Conservation (phyloP, 2,888 invertebrate species). For the Mimumesa dahlbomi region DNA sequence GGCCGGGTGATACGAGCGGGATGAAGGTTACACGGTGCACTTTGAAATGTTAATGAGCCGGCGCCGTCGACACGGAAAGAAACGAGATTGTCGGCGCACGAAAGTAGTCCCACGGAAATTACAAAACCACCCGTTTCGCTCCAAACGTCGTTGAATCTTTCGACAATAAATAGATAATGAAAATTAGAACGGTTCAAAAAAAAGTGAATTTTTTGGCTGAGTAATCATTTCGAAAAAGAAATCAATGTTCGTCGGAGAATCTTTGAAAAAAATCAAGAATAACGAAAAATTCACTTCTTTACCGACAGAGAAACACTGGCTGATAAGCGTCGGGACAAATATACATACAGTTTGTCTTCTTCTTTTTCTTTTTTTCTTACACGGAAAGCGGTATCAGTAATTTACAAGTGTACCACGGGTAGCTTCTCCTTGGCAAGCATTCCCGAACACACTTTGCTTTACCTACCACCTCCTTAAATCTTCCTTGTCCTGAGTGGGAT, state of each 20-base stretch:
- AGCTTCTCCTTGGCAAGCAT: slow-evolving; percentile 40
- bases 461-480: slow-evolving; percentile 25
- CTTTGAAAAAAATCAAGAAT: too few relatives aligned
- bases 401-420: not conserved
- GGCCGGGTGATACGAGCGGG: not conserved
- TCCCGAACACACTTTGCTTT: slow-evolving; percentile 29
- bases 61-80: not conserved
- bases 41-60: slow-evolving; percentile 44
- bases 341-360: not conserved
- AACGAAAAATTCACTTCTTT: too few relatives aligned
- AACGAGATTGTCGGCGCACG: not conserved
- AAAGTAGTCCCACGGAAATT: slow-evolving; percentile 7
- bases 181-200: too few relatives aligned
- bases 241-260: too few relatives aligned
- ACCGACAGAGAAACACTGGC: too few relatives aligned
- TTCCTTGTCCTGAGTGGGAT: slow-evolving; percentile 26
- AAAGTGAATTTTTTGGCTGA: too few relatives aligned
- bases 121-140: too few relatives aligned
- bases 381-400: not conserved
- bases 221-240: too few relatives aligned
- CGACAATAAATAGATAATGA: too few relatives aligned
- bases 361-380: too few relatives aligned
- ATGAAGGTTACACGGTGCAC: not conserved
- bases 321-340: too few relatives aligned
- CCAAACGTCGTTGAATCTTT: too few relatives aligned